Base-by-base conservation (phyloP, 2,888 invertebrate species). In the Matsumyia berberina region DNA sequence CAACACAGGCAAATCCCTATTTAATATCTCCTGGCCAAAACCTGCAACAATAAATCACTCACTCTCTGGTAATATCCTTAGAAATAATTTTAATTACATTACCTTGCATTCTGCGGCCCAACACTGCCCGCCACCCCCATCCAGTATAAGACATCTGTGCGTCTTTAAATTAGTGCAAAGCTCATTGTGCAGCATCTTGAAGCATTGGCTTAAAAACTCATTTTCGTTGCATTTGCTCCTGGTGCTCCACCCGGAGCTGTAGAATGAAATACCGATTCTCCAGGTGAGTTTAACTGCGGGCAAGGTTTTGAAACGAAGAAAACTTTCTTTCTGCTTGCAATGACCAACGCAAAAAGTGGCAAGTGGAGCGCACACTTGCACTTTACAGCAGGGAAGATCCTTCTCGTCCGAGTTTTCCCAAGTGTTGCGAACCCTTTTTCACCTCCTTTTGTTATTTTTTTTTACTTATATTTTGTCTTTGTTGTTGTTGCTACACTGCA, bases 181-280 rank as follows among this genome's bases (percentile, higher is more conserved):
- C 42, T 60, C 49, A 58, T 73, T 80, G 44, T 76, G 57, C 44
- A 64, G 44, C 76, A 76, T 70, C 82, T 66, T 77, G 66, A 70
- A 51, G 37, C 42, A 57, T 81, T 51, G 53, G 82, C 70, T 82
- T 72, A 77, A 77, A 77, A 82, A 72, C 82, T 66, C 58, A 60
- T 77, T 77, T 82, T 51, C 53, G 19, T 72, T 66, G 44, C 66
- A 66, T 15, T 76, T 33, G 62, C 15, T 42, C 8, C n/a, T 8
- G 15, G 49, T 15, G 9, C n/a, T 5, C 31, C 8, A 49, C 7
- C 5, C 24, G 15, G n/a, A 8, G n/a, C 8, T 8, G 33, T 19
- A 33, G 2, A 53, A 37, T n/a, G 37, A 62, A 55, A 19, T 24
- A 33, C 15, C n/a, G 12, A 29, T 39, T 60, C 60, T 17, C 58